Evolutionary conservation across 1,140 invertebrate genomes (phyloP).

Genomic region (Pseudomyrmex concolor): DNA sequence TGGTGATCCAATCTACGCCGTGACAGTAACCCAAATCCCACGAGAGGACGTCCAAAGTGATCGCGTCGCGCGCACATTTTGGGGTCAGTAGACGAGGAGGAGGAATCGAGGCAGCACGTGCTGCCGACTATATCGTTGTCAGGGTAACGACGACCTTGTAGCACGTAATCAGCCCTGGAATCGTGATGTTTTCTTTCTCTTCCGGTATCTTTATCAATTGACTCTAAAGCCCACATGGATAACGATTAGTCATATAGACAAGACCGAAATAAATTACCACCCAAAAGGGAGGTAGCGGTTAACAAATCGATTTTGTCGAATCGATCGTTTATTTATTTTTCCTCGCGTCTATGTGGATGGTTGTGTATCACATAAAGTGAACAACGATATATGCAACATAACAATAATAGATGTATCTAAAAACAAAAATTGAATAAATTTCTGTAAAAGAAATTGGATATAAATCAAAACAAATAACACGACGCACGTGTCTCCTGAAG

Average conservation of each 20-base stretch:
- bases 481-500: conserved; percentile 55
- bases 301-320: background rate
- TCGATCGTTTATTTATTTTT: background rate
- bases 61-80: conserved; percentile 65
- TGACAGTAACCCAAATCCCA: conserved; percentile 65
- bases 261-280: conserved; percentile 8
- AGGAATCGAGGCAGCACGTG: conserved; percentile 78
- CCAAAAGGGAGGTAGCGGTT: too few relatives aligned
- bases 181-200: conserved; percentile 72
- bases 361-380: background rate
- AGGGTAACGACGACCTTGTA: conserved; percentile 84
- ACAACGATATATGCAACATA: too few relatives aligned
- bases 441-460: too few relatives aligned
- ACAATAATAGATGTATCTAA: background rate
- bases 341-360: background rate
- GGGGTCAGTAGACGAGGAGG: conserved; percentile 61
- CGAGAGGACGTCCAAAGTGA: conserved; percentile 61
- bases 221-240: conserved; percentile 63
- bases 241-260: conserved; percentile 33
- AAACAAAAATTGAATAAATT: background rate
- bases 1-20: background rate
- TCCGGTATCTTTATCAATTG: conserved; percentile 74
- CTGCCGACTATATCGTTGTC: conserved; percentile 78
- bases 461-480: conserved; percentile 65
- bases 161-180: conserved; percentile 82